These are phyloP conservation scores for Heliconius hewitsoni DNA, from an alignment of 1,140 invertebrate species.

Conservation along the genomic window DNA sequence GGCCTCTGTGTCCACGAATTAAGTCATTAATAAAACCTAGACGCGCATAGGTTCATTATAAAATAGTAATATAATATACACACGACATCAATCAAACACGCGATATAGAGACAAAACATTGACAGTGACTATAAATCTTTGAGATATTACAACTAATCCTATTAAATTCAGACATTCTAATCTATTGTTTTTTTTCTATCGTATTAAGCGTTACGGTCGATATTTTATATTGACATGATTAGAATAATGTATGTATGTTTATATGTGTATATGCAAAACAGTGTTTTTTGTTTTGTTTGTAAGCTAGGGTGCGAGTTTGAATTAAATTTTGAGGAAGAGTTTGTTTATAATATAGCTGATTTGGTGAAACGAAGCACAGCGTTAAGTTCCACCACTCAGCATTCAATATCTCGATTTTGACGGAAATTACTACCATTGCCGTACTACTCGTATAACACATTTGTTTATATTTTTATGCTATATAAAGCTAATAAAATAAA, in stretches of 20 bases:
- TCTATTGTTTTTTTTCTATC: constrained; percentile 22
- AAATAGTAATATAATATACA: constrained; percentile 11
- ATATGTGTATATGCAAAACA: not conserved
- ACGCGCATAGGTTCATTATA: not conserved
- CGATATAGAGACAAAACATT: constrained; percentile 33
- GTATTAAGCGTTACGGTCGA: constrained; percentile 22
- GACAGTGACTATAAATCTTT: constrained; percentile 39
- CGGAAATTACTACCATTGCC: too few species aligned
- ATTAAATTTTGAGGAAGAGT: too few species aligned
- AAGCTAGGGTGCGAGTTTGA: too few species aligned
- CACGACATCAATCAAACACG: constrained; percentile 34
- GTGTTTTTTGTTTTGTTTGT: not conserved
- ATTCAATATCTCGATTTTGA: too few species aligned
- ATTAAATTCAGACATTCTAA: constrained; percentile 36
- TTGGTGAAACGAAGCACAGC: too few species aligned
- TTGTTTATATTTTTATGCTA: too few species aligned
- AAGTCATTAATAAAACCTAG: constrained; percentile 32
- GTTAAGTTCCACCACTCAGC: too few species aligned
- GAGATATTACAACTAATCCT: constrained; percentile 32
- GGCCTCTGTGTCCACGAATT: constrained; percentile 11
- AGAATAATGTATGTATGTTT: not conserved
- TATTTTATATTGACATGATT: constrained; percentile 3
- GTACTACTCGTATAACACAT: too few species aligned
- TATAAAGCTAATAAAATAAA: too few species aligned
- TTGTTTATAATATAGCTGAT: too few species aligned